phyloP scores from a whole-genome alignment of 1,140 invertebrate species.

The Lepeophtheirus salmonis region DNA sequence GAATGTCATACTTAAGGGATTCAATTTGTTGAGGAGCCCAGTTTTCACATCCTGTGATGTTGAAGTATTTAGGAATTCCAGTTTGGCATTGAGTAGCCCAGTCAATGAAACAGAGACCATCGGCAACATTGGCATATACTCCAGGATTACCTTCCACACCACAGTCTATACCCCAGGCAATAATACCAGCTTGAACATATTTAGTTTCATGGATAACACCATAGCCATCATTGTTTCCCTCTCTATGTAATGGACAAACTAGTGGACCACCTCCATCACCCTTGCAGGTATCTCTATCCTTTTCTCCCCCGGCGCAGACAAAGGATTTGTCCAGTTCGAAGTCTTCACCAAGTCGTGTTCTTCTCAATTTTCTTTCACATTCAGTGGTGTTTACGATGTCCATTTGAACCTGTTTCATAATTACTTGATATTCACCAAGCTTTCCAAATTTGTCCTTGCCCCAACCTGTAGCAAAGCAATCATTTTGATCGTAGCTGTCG shows the following conservation, averaged over 20 bases:
- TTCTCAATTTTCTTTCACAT: conserved; percentile 30
- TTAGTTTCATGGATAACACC: no score
- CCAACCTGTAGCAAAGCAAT: conserved; percentile 62
- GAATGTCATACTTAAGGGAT: background rate
- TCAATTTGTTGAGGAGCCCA: conserved; percentile 7
- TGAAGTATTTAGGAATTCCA: conserved; percentile 1
- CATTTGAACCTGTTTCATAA: conserved; percentile 38
- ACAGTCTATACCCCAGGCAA: conserved; percentile 49
- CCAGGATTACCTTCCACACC: conserved; percentile 43
- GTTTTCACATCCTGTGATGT: background rate
- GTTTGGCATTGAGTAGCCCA: conserved; percentile 2
- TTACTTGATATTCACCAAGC: conserved; percentile 43
- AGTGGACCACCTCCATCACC: conserved; percentile 28
- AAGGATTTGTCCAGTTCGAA: conserved; percentile 28
- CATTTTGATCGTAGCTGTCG: conserved; percentile 4
- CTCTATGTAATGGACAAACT: conserved; percentile 30
- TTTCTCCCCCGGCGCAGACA: conserved; percentile 35
- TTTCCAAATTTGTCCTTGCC: conserved; percentile 45
- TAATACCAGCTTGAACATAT: conserved; percentile 42
- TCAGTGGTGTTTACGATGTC: conserved; percentile 28
- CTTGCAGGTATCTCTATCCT: conserved; percentile 32
- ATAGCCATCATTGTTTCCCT: conserved; percentile 14
- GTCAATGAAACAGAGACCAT: conserved; percentile 15
- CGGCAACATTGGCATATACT: conserved; percentile 44
- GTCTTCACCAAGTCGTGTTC: background rate